Conservation (phyloP, 2,888 invertebrate genomes). For the Hybos culiciformis region DNA sequence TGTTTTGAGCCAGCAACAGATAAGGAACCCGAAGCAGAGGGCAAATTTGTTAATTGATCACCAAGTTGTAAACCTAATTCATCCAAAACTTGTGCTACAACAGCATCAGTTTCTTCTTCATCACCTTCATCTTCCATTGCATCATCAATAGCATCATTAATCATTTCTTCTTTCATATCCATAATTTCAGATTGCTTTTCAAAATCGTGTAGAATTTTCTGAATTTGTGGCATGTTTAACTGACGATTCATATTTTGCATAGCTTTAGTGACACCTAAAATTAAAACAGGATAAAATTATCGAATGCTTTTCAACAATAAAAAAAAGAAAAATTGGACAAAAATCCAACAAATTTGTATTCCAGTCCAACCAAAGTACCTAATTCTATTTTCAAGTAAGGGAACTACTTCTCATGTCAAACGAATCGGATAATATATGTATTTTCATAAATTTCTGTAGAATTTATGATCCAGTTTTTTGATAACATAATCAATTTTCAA, state of each 20-base stretch:
- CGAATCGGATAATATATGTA: too few species aligned
- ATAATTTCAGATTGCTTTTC: slow-evolving; percentile 99
- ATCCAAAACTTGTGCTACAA: slow-evolving; percentile 91
- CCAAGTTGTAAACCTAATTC: slow-evolving; percentile 91
- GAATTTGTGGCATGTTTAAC: slow-evolving; percentile 96
- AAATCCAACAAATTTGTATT: not conserved
- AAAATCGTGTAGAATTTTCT: slow-evolving; percentile 92
- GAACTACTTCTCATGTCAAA: too few species aligned
- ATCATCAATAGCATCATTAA: slow-evolving; percentile 99
- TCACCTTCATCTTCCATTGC: slow-evolving; percentile 98
- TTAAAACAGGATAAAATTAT: not conserved
- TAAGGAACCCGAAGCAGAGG: slow-evolving; percentile 46
- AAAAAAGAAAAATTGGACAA: not conserved
- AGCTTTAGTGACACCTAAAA: slow-evolving; percentile 75
- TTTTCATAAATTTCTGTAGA: too few species aligned
- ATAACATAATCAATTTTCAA: too few species aligned
- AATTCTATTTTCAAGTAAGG: too few species aligned
- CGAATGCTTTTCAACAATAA: slow-evolving; percentile 1
- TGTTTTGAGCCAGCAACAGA: slow-evolving; percentile 45
- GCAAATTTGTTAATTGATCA: slow-evolving; percentile 83
- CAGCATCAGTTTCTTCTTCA: slow-evolving; percentile 93
- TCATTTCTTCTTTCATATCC: slow-evolving; percentile 99
- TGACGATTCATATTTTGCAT: slow-evolving; percentile 98
- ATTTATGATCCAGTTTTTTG: too few species aligned
- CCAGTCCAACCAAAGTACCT: not conserved